phyloP scores from a whole-genome alignment of 2,797 vertebrate species.

The Sarcoramphus papa region DNA sequence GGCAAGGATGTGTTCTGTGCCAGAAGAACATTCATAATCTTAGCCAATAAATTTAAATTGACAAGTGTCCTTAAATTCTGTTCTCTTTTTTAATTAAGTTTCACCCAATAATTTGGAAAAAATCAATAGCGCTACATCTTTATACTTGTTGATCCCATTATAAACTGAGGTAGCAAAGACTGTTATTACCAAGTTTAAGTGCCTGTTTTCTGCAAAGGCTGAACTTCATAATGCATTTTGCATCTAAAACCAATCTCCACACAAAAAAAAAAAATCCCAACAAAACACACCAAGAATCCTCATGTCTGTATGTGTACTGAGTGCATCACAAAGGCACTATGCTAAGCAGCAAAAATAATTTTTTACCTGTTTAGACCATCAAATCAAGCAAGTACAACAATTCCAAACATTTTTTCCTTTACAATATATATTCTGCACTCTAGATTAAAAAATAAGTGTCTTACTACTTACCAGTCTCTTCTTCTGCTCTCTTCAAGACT shows the following conservation, averaged over 20 bases:
- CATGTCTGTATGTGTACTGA: neutral
- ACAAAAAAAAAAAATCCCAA: neutral
- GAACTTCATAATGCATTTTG: neutral
- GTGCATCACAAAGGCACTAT: neutral
- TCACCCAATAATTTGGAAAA: neutral
- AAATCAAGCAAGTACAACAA: neutral
- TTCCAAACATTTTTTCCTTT: neutral
- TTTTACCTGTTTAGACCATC: neutral
- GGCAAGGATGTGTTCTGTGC: neutral
- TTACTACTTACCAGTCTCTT: conserved; percentile 34
- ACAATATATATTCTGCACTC: neutral
- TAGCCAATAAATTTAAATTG: neutral
- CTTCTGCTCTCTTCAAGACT: neutral
- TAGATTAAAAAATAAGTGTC: neutral
- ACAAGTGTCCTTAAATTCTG: neutral
- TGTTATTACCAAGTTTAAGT: neutral
- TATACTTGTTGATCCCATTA: neutral
- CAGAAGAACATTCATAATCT: neutral
- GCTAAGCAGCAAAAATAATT: neutral
- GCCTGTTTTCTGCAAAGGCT: neutral
- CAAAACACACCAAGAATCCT: neutral
- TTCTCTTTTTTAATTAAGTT: neutral
- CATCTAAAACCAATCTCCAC: neutral
- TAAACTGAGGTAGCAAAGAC: neutral
- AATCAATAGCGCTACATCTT: neutral